Conservation (phyloP, 2,888 invertebrate genomes). For the Baccha elongata region DNA sequence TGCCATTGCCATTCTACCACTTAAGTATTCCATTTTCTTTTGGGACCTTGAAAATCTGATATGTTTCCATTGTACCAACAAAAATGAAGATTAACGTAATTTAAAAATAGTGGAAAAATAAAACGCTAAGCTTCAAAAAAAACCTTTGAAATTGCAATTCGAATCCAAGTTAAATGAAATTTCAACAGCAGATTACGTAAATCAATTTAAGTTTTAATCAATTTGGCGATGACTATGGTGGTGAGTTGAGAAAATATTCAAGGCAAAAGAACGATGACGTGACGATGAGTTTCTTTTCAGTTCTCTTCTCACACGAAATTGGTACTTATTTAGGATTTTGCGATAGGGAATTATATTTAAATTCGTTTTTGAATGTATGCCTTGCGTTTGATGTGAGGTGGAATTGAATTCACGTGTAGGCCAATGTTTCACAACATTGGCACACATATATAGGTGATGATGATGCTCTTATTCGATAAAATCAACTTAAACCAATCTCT, state of each 20-base stretch:
- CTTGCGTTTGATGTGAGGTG: too few species aligned
- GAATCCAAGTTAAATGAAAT: constrained; percentile 53
- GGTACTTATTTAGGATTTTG: too few species aligned
- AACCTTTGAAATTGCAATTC: constrained; percentile 28
- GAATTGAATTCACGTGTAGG: too few species aligned
- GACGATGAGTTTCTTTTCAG: too few species aligned
- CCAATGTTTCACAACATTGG: too few species aligned
- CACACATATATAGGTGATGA: too few species aligned
- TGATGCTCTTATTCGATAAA: too few species aligned
- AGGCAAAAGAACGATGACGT: constrained; percentile 3
- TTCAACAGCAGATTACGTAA: constrained; percentile 66
- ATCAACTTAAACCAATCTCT: too few species aligned
- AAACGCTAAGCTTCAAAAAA: background rate
- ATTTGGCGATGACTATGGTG: constrained; percentile 53
- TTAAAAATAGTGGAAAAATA: background rate
- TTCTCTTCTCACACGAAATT: too few species aligned
- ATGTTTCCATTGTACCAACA: background rate
- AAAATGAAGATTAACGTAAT: constrained; percentile 1
- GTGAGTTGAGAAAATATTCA: constrained; percentile 49
- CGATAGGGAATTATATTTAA: too few species aligned
- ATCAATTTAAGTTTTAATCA: constrained; percentile 72
- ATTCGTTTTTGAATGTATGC: too few species aligned
- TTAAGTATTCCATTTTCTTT: constrained; percentile 7
- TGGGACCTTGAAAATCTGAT: constrained; percentile 14
- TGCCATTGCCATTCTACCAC: background rate